Evolutionary conservation across 2,888 invertebrate species (phyloP).

Genomic region (Noctua janthe): DNA sequence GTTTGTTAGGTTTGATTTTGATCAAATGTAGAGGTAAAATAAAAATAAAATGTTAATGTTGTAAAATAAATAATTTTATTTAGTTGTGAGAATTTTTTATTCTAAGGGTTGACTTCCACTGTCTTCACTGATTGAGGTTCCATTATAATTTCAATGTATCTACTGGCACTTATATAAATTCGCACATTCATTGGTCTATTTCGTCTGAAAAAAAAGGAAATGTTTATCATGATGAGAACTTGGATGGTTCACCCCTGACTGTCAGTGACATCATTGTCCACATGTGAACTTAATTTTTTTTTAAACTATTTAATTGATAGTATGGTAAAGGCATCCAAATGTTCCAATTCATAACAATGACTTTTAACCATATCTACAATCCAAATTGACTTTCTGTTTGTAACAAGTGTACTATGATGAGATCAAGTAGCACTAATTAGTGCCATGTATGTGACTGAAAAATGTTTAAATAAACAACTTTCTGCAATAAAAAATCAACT

Average conservation of each 20-base stretch:
- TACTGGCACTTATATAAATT: conserved; percentile 70
- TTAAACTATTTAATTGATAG: not conserved
- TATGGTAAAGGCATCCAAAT: not conserved
- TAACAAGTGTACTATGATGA: not conserved
- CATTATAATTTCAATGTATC: conserved; percentile 77
- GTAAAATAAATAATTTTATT: conserved; percentile 57
- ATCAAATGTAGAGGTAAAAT: conserved; percentile 35
- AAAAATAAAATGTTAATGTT: conserved; percentile 27
- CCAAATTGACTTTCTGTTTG: not conserved
- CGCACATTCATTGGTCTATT: conserved; percentile 73
- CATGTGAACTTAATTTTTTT: not conserved
- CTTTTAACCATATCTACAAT: not conserved
- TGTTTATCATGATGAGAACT: not conserved
- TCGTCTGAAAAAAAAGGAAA: conserved; percentile 69
- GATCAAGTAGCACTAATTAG: not conserved
- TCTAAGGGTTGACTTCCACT: conserved; percentile 81
- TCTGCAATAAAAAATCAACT: no score
- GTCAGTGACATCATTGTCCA: no score
- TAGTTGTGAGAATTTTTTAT: conserved; percentile 34
- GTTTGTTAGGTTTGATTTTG: conserved; percentile 39
- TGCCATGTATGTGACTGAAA: not conserved
- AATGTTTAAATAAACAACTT: not conserved
- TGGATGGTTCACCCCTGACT: no score
- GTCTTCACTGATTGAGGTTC: conserved; percentile 85
- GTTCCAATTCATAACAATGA: not conserved